Base-by-base conservation (phyloP, 2,113 vertebrate species). In the Cheirogaleus medius region DNA sequence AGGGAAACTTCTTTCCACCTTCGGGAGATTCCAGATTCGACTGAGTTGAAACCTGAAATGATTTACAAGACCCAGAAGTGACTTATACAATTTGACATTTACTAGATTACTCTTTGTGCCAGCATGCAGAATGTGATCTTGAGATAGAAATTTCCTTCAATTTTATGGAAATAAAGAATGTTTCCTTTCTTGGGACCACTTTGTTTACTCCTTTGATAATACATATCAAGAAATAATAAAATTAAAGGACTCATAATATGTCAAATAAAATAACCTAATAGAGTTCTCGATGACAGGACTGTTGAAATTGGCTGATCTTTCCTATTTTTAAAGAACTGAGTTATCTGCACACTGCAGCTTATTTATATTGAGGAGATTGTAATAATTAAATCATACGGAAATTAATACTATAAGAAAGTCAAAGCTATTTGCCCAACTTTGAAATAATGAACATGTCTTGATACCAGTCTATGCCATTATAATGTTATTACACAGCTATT, bases 401-500 rank as follows among this genome's bases (percentile, higher is more conserved):
- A 98, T 95, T 37, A 78, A 90, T 71, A 34, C 4, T 76, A 21
- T 82, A 95, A 95, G 77, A 91, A 97, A 44, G 1, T 44, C 90
- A 92, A 88, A 37, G 34, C 8, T 97, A 34, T 92, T 96, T 91
- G 52, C 95, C 91, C 20, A 87, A 14, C 10, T 92, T 54, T 95
- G 87, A 98, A 98, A 98, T 98, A 98, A 98, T 95, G 90, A 98
- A 60, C 58, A 54, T 96, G 86, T 94, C 95, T 94, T 97, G 76
- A 93, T 98, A 42, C 5, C 42, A 96, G 71, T 84, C 81, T 97
- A 11, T 39, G 81, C 68, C 94, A 98, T 98, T 98, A 97, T 97
- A 97, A 97, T 97, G 96, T 97, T 98, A 98, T 98, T 98, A 98
- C 44, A 90, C 63, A 96, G 77, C 77, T 97, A 98, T 98, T 98